phyloP scores from a whole-genome alignment of 2,888 invertebrate species.

The Pyrgus malvae region DNA sequence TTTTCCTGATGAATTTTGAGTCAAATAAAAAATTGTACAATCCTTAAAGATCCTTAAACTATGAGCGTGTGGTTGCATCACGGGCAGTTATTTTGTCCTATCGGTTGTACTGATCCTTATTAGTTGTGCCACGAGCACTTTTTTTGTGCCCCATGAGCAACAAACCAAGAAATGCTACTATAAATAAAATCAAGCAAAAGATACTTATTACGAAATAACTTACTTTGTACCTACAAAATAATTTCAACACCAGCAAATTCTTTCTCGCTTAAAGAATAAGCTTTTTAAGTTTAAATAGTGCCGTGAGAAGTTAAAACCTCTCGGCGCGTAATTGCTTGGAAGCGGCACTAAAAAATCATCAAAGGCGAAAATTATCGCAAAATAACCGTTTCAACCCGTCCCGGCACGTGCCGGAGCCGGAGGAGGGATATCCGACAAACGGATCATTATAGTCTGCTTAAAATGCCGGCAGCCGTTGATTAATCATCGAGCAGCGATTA shows the following conservation, averaged over 20 bases:
- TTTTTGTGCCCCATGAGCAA: too few relatives aligned
- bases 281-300: constrained; percentile 8
- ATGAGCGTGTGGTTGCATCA: too few relatives aligned
- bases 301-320: constrained; percentile 10
- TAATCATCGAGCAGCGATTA: constrained; percentile 72
- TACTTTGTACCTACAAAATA: background rate
- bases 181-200: too few relatives aligned
- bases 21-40: too few relatives aligned
- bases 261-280: background rate
- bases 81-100: too few relatives aligned
- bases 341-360: constrained; percentile 46
- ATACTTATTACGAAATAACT: too few relatives aligned
- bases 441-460: constrained; percentile 69
- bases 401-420: constrained; percentile 57
- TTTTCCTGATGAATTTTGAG: too few relatives aligned
- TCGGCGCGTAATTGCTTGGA: constrained; percentile 17
- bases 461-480: constrained; percentile 66
- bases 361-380: constrained; percentile 51
- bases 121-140: too few relatives aligned
- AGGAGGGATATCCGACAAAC: constrained; percentile 65
- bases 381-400: constrained; percentile 55
- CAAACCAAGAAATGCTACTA: too few relatives aligned
- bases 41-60: too few relatives aligned
- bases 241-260: too few relatives aligned
- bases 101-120: too few relatives aligned